Evolutionary conservation across 2,113 vertebrate genomes (phyloP).

Genomic region (Oryzias curvinotus): DNA sequence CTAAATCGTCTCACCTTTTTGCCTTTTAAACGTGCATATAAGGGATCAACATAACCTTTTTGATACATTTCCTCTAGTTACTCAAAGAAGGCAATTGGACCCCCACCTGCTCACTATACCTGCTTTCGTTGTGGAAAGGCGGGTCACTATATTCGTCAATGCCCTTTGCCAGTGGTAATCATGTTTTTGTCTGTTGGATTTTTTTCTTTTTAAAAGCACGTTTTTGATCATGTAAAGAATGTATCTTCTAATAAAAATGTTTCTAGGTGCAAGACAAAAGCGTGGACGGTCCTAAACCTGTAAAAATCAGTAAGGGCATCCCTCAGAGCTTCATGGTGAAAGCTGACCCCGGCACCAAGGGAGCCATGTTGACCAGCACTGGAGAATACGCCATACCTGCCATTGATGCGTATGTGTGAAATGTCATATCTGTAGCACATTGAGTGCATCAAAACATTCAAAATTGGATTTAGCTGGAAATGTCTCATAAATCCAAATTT

Average conservation of each 20-base stretch:
- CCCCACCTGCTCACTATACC: conserved; percentile 92
- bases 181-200: neutral
- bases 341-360: conserved; percentile 95
- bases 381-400: conserved; percentile 97
- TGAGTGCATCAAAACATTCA: neutral
- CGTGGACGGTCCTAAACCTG: conserved; percentile 89
- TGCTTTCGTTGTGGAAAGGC: conserved; percentile 95
- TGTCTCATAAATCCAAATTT: neutral
- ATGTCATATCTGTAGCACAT: neutral
- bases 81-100: conserved; percentile 94
- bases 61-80: conserved; percentile 77
- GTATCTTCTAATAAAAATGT: neutral
- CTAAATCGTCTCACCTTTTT: neutral
- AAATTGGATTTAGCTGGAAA: neutral
- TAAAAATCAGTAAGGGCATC: conserved; percentile 97
- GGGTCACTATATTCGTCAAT: conserved; percentile 96
- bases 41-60: no score
- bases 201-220: no score
- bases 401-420: conserved; percentile 88
- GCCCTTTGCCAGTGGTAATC: conserved; percentile 88
- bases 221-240: neutral
- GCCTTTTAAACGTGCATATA: neutral
- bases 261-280: conserved; percentile 86
- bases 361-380: conserved; percentile 98
- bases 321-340: conserved; percentile 99